Base-by-base conservation (phyloP, 1,140 invertebrate genomes). In the Drosophila navojoa region DNA sequence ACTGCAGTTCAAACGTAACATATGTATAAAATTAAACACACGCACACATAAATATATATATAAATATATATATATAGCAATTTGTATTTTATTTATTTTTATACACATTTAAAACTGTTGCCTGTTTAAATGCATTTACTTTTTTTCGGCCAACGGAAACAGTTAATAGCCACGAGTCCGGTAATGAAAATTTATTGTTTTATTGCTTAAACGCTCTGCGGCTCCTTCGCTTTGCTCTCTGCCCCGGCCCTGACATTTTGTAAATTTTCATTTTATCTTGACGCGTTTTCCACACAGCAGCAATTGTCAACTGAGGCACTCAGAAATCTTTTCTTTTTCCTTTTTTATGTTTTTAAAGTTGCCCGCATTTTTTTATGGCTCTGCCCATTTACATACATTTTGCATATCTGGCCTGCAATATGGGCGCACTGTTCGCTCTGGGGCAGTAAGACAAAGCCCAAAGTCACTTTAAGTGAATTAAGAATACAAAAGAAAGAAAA, bases 141-240 rank as follows among this genome's bases (percentile, higher is more conserved):
- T 57, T 71, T 71, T 71, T 32, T 32, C 9, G 77, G 73, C 35
- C 53, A 68, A 44, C 71, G 82, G 82, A 86, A 86, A 81, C 75
- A 53, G 79, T 81, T 86, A 86, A 86, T 86, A 86, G 82, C 82
- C 71, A 68, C 69, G 79, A 68, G 79, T 59, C 82, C 82, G 82
- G 82, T 86, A 86, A 86, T 86, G 82, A 86, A 86, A 87, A 86
- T 86, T 86, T 86, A 86, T 86, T 81, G 81, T 86, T 86, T 86
- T 86, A 86, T 86, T 86, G 82, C 87, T 86, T 86, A 87, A 87
- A 79, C 78, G 73, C 73, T 59, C 42, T 59, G 63, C 58, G 42
- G 32, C 52, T 54, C 35, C 19, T 16, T 11, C 57, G 19, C 10
- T 32, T 11, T 44, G 7, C 27, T 29, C 5, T 29, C 27, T 29